Conservation (phyloP, 2,797 vertebrate genomes). For the Neosilurus mollespiculum region DNA sequence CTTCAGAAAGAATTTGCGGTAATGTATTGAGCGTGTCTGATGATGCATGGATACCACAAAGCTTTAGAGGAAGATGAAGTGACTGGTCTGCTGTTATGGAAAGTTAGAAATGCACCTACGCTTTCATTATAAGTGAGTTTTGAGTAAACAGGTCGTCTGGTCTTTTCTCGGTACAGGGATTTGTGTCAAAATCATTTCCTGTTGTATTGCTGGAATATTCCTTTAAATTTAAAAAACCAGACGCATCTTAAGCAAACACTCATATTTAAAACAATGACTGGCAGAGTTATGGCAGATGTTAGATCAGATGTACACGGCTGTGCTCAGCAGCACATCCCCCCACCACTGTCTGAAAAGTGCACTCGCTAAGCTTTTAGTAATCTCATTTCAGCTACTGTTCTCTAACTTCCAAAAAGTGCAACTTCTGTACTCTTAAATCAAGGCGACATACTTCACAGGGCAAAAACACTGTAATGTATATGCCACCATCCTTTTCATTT, state of each 20-base stretch:
- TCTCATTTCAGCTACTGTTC: conserved; percentile 60
- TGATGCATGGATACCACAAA: not conserved
- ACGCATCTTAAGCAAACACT: conserved; percentile 3
- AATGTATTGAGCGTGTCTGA: not conserved
- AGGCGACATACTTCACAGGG: conserved; percentile 72
- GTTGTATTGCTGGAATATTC: not conserved
- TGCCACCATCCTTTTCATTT: conserved; percentile 68
- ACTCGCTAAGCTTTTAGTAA: conserved; percentile 1
- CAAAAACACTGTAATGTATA: conserved; percentile 73
- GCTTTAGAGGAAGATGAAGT: not conserved
- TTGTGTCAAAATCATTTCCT: conserved; percentile 6
- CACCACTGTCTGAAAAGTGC: not conserved
- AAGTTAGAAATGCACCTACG: not conserved
- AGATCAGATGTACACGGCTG: conserved; percentile 24
- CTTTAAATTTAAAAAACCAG: conserved; percentile 1
- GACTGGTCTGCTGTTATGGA: not conserved
- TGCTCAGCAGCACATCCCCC: conserved; percentile 15
- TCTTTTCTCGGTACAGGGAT: not conserved
- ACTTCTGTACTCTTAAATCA: conserved; percentile 66
- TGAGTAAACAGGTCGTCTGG: not conserved
- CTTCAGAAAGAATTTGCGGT: not conserved
- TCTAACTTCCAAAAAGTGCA: conserved; percentile 71
- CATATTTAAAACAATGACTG: conserved; percentile 33
- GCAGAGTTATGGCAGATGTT: conserved; percentile 29
- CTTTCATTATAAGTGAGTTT: conserved; percentile 4